phyloP scores from a whole-genome alignment of 2,888 invertebrate species.

The Caenorhabditis sp. region DNA sequence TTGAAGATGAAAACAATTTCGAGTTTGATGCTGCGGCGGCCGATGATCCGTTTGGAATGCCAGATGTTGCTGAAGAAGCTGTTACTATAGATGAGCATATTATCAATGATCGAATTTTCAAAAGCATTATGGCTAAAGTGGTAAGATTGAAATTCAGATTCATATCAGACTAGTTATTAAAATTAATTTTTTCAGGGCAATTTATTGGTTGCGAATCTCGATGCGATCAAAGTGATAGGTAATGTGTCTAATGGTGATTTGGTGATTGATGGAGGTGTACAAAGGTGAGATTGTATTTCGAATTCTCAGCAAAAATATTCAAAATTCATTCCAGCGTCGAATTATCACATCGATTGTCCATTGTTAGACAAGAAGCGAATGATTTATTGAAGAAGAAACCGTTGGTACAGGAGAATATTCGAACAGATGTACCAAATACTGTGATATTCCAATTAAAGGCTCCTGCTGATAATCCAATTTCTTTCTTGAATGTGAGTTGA shows the following conservation, averaged over 20 bases:
- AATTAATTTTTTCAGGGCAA: constrained; percentile 44
- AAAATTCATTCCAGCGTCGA: constrained; percentile 9
- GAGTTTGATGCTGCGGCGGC: constrained; percentile 38
- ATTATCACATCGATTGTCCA: constrained; percentile 8
- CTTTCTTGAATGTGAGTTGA: constrained; percentile 5
- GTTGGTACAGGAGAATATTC: constrained; percentile 4
- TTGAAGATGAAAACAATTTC: constrained; percentile 42
- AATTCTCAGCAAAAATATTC: not conserved
- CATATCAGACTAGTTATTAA: no score
- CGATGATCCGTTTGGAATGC: constrained; percentile 44
- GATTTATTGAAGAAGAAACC: constrained; percentile 18
- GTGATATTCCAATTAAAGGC: constrained; percentile 11
- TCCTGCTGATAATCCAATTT: constrained; percentile 14
- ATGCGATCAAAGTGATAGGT: constrained; percentile 17
- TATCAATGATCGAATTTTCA: constrained; percentile 46
- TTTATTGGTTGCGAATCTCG: constrained; percentile 20
- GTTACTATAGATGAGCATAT: constrained; percentile 44
- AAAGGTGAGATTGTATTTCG: constrained; percentile 6
- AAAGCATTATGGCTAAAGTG: constrained; percentile 50
- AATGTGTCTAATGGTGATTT: constrained; percentile 22
- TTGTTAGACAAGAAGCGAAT: constrained; percentile 25
- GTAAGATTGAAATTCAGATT: no score
- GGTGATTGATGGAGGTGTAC: constrained; percentile 11
- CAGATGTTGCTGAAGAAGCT: constrained; percentile 60
- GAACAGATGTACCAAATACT: constrained; percentile 13